Conservation (phyloP, 2,888 invertebrate species). For the Drosophila algonquin region DNA sequence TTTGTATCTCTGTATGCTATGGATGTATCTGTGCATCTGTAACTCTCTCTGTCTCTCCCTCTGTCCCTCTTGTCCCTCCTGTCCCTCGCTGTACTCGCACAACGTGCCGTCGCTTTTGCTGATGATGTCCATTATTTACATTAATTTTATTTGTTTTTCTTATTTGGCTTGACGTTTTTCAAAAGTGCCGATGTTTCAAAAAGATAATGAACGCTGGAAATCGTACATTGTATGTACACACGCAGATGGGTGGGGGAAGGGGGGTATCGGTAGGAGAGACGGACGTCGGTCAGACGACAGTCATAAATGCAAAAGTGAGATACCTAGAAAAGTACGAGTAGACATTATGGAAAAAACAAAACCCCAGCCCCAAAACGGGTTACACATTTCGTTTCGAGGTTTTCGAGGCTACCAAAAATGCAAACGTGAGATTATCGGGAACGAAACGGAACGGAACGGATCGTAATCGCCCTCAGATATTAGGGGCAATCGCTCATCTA, state of each 20-base stretch:
- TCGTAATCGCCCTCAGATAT: constrained; percentile 30
- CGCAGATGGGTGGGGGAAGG: background rate
- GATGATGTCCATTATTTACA: constrained; percentile 78
- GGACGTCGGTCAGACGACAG: constrained; percentile 14
- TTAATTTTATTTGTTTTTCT: constrained; percentile 76
- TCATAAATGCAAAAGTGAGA: constrained; percentile 67
- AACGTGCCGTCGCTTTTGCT: constrained; percentile 74
- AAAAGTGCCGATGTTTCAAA: constrained; percentile 79
- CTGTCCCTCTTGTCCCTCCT: constrained; percentile 35
- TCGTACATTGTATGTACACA: constrained; percentile 56
- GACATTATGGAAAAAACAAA: constrained; percentile 23
- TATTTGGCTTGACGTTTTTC: constrained; percentile 76
- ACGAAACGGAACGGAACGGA: constrained; percentile 33
- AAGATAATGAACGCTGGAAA: constrained; percentile 74
- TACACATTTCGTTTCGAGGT: constrained; percentile 34
- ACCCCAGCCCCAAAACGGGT: constrained; percentile 58
- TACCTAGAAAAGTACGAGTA: constrained; percentile 49
- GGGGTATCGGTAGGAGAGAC: background rate
- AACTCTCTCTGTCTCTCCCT: constrained; percentile 63
- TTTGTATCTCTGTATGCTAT: no score
- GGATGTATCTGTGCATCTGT: constrained; percentile 45
- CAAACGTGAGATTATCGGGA: constrained; percentile 48
- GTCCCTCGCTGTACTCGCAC: constrained; percentile 24
- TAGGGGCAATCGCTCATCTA: constrained; percentile 31
- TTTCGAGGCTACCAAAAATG: constrained; percentile 60